Evolutionary conservation across 2,797 vertebrate genomes (phyloP).

Genomic region (Takifugu ocellatus): DNA sequence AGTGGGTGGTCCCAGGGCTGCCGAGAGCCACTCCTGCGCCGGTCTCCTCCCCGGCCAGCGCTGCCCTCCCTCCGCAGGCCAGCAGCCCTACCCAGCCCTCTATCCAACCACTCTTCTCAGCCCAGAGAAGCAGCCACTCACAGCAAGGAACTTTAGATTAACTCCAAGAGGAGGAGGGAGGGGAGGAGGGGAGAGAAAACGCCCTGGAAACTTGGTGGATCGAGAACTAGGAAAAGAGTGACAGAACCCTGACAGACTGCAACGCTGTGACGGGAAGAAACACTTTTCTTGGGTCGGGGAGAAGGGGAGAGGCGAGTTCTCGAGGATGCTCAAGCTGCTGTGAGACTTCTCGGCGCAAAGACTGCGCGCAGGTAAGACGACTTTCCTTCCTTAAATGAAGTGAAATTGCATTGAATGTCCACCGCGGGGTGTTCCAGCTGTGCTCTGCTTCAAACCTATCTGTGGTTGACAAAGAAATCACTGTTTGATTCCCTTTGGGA

Average conservation of each 20-base stretch:
- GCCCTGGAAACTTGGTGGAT: conserved; percentile 66
- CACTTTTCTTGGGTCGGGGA: conserved; percentile 64
- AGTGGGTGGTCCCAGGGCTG: conserved; percentile 68
- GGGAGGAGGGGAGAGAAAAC: conserved; percentile 57
- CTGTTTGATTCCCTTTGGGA: conserved; percentile 7
- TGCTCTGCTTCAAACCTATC: background rate
- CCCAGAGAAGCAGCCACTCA: conserved; percentile 71
- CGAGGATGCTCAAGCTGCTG: conserved; percentile 76
- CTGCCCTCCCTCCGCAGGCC: conserved; percentile 68
- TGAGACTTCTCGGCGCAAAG: conserved; percentile 68
- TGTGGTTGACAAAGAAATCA: conserved; percentile 5
- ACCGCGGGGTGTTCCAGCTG: background rate
- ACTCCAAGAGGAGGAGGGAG: conserved; percentile 51
- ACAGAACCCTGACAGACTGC: conserved; percentile 58
- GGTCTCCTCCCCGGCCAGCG: conserved; percentile 54
- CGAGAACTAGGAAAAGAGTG: conserved; percentile 60
- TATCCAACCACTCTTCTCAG: conserved; percentile 75
- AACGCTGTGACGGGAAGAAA: conserved; percentile 56
- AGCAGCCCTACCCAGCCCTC: conserved; percentile 70
- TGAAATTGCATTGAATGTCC: conserved; percentile 4
- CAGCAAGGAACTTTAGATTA: conserved; percentile 57
- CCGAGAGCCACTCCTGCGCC: conserved; percentile 69
- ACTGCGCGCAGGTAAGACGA: conserved; percentile 71
- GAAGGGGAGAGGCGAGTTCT: conserved; percentile 58
- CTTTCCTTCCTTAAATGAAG: background rate